Evolutionary conservation across 2,113 vertebrate genomes (phyloP).

Genomic region (Epinephelus cyanopodus): DNA sequence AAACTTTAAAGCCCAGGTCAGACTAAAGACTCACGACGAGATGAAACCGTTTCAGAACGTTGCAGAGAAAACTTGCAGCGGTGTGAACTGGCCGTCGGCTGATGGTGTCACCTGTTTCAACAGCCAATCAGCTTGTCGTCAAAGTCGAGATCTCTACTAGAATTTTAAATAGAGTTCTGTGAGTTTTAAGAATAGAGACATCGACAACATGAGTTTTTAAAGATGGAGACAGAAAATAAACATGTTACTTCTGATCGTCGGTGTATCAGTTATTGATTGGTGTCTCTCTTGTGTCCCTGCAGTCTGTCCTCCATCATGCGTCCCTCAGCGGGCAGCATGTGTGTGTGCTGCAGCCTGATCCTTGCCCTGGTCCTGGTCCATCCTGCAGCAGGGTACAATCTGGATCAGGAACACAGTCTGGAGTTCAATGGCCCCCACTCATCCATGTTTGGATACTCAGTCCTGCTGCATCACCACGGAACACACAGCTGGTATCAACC

Average conservation of each 20-base stretch:
- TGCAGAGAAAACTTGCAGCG: no score
- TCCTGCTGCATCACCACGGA: slow-evolving; percentile 88
- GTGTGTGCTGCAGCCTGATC: slow-evolving; percentile 43
- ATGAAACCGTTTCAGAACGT: no score
- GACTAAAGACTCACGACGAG: no score
- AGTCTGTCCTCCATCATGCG: slow-evolving; percentile 51
- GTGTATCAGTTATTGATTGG: background rate
- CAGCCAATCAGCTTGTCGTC: no score
- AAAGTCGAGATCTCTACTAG: no score
- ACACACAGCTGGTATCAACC: slow-evolving; percentile 85
- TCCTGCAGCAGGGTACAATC: slow-evolving; percentile 84
- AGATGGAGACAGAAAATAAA: background rate
- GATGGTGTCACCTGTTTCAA: no score
- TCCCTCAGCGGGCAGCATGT: background rate
- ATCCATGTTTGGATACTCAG: slow-evolving; percentile 93
- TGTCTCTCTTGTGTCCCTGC: slow-evolving; percentile 21
- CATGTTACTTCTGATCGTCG: no score
- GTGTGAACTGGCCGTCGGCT: no score
- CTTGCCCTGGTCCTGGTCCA: slow-evolving; percentile 45
- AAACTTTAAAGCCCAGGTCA: no score
- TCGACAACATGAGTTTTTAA: background rate
- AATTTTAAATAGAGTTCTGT: background rate
- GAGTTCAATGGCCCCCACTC: slow-evolving; percentile 82
- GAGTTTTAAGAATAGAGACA: background rate
- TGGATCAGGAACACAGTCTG: slow-evolving; percentile 87